phyloP scores from a whole-genome alignment of 2,888 invertebrate species.

The Stratiomys singularior region DNA sequence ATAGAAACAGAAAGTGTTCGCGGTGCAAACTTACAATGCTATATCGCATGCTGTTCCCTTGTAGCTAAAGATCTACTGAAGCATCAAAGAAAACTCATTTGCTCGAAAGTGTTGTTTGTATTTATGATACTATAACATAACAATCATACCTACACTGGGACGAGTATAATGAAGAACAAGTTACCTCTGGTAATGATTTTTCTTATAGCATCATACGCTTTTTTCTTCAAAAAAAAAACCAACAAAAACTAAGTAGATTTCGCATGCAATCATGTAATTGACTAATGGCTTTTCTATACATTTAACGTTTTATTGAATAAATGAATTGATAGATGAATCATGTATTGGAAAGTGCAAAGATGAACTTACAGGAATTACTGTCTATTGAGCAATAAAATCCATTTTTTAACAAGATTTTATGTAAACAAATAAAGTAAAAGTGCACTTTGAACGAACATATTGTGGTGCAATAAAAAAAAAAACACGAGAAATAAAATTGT shows the following conservation, averaged over 20 bases:
- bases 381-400: background rate
- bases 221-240: background rate
- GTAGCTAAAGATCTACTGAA: background rate
- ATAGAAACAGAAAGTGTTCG: no score
- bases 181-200: no score
- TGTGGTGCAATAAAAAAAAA: conserved; percentile 1
- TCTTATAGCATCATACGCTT: background rate
- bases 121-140: background rate
- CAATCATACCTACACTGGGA: no score
- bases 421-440: conserved; percentile 6
- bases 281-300: background rate
- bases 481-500: conserved; percentile 1
- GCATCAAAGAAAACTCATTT: background rate
- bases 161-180: no score
- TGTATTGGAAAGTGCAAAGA: background rate
- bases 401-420: background rate
- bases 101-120: background rate
- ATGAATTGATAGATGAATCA: background rate
- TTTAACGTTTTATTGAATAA: background rate
- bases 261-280: background rate
- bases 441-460: background rate
- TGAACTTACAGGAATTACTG: background rate
- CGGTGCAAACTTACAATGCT: no score
- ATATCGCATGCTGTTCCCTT: background rate
- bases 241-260: background rate